phyloP scores from a whole-genome alignment of 2,113 vertebrate genomes.

The Fulica atra region DNA sequence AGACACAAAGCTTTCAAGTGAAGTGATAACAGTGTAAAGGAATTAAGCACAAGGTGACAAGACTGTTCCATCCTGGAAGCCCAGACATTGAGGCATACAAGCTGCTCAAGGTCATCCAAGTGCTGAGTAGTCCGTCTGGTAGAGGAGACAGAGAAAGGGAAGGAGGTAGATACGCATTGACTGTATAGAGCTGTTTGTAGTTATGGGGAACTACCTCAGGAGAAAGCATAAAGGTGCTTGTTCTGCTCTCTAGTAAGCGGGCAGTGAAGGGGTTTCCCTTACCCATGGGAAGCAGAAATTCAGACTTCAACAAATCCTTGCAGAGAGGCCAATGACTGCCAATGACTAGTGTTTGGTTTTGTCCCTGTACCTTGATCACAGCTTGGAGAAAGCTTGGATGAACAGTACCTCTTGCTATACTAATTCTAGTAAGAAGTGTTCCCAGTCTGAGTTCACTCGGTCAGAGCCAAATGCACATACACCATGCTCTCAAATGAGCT shows the following conservation, averaged over 20 bases:
- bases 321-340: not conserved
- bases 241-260: not conserved
- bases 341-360: not conserved
- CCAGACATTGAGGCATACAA: not conserved
- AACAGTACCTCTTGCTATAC: not conserved
- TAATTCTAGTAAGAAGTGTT: not conserved
- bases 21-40: not conserved
- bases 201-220: rapidly evolving
- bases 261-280: not conserved
- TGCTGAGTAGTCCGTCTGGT: rapidly evolving
- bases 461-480: not conserved
- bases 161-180: rapidly evolving
- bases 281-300: not conserved
- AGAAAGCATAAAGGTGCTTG: not conserved
- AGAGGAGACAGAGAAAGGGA: not conserved
- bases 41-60: not conserved
- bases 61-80: not conserved
- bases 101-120: rapidly evolving
- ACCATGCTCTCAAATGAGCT: not conserved
- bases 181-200: not conserved
- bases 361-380: not conserved
- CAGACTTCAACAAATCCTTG: not conserved
- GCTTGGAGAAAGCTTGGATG: not conserved
- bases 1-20: not conserved
- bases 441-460: not conserved